Evolutionary conservation across 1,140 invertebrate genomes (phyloP).

Genomic region (Brachionus rotundiformis): DNA sequence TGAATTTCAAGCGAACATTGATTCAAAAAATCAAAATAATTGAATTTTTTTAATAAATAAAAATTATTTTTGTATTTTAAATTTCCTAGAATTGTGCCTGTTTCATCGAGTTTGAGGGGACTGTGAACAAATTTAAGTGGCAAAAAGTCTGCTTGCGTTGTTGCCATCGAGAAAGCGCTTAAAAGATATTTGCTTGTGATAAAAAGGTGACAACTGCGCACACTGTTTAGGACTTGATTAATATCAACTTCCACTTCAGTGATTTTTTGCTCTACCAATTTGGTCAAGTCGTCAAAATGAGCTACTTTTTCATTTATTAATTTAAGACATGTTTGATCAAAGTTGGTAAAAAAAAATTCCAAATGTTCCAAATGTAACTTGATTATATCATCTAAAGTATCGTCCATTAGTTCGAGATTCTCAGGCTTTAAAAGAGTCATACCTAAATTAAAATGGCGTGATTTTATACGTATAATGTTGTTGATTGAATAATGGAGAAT

Average conservation of each 20-base stretch:
- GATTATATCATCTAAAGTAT: slow-evolving; percentile 20
- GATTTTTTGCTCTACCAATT: neutral
- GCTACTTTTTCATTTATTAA: neutral
- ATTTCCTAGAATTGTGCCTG: neutral
- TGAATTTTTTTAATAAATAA: slow-evolving; percentile 27
- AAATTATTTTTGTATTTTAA: slow-evolving; percentile 12
- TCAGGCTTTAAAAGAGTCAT: neutral
- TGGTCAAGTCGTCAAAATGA: neutral
- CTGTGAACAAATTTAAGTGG: neutral
- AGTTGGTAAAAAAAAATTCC: neutral
- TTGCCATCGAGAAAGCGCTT: neutral
- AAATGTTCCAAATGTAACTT: neutral
- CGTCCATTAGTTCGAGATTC: neutral
- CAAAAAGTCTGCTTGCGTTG: neutral
- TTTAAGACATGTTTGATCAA: neutral
- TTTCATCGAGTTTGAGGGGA: neutral
- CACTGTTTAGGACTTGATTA: neutral
- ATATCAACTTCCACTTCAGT: neutral
- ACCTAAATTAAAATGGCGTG: slow-evolving; percentile 24
- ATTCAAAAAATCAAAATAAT: slow-evolving; percentile 42
- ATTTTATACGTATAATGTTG: slow-evolving; percentile 24
- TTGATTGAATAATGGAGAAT: neutral
- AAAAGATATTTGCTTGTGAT: neutral
- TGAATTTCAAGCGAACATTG: neutral
- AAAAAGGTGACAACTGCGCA: neutral